Evolutionary conservation across 2,113 vertebrate species (phyloP), one percentile per base, ranked within the genome.

Genomic region (Nycticorax nycticorax): DNA sequence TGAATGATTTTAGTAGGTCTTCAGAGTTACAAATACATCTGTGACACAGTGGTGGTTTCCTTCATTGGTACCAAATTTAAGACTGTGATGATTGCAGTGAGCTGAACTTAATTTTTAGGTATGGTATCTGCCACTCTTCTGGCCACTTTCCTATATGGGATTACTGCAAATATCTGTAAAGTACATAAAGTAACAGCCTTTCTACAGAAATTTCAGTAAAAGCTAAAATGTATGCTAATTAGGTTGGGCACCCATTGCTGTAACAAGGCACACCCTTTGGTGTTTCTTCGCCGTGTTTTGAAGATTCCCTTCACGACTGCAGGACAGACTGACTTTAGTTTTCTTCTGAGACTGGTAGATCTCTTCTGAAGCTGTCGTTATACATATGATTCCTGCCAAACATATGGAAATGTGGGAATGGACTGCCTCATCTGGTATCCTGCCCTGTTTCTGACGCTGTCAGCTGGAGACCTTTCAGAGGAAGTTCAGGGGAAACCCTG

Each of bases 401-500:
- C 71, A 77, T 62, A 88, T 53, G 92, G 88, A 85, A 92, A 60
- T 64, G 33, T 35, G 82, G 85, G 62, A 92, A 86, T 37, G 12
- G 45, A 22, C 62, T 69, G 55, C 59, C 13, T 88, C 75, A 10
- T 88, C 75, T 92, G 59, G 45, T 79, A 57, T 79, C 13, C 53
- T 79, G 91, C 48, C 82, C 48, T 57, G 67, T 22, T 88, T 79
- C 39, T 85, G 82, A 76, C 45, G 62, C 33, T 50, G 81, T 94
- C 76, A 85, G 50, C 56, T 52, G 33, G 52, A 82, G 74, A 72
- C 55, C 32, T 87, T 63, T 50, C 77, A 85, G 69, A 93, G 85
- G 88, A 97, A 97, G 85, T 87, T 92, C 56, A 78, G 69, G 69
- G 52, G 53, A 88, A 93, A 50, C 73, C 71, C 90, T 93, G 12